Conservation (phyloP, 2,888 invertebrate genomes). For the Chaitophorus viminalis region DNA sequence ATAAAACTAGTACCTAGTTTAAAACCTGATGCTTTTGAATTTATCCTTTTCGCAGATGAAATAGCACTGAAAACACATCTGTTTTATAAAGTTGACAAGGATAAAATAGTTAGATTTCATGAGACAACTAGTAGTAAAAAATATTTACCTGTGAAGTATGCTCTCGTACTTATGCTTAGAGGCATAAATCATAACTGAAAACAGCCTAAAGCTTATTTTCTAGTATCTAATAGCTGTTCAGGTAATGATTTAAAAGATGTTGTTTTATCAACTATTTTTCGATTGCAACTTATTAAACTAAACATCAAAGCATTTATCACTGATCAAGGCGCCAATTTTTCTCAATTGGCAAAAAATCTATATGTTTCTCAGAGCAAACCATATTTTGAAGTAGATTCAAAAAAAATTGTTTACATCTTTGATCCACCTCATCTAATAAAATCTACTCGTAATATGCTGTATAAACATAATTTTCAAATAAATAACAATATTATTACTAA, state of each 20-base stretch:
- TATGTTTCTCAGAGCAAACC: not conserved
- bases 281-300: not conserved
- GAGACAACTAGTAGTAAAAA: not conserved
- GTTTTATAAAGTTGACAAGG: conserved; percentile 19
- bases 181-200: conserved; percentile 11
- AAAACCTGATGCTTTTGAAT: not conserved
- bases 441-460: not conserved
- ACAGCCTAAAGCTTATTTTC: conserved; percentile 18
- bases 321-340: conserved; percentile 1
- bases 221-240: not conserved
- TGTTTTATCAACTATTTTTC: not conserved
- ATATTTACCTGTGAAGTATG: conserved; percentile 20
- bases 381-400: not conserved
- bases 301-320: conserved; percentile 11
- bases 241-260: not conserved
- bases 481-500: not conserved
- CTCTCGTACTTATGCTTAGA: not conserved
- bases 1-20: conserved; percentile 20
- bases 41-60: not conserved
- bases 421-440: not conserved
- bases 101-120: conserved; percentile 15
- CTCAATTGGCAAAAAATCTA: not conserved
- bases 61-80: not conserved
- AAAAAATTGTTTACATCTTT: not conserved
- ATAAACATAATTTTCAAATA: not conserved